Conservation (phyloP, 2,888 invertebrate genomes). For the Bhutanitis thaidina region DNA sequence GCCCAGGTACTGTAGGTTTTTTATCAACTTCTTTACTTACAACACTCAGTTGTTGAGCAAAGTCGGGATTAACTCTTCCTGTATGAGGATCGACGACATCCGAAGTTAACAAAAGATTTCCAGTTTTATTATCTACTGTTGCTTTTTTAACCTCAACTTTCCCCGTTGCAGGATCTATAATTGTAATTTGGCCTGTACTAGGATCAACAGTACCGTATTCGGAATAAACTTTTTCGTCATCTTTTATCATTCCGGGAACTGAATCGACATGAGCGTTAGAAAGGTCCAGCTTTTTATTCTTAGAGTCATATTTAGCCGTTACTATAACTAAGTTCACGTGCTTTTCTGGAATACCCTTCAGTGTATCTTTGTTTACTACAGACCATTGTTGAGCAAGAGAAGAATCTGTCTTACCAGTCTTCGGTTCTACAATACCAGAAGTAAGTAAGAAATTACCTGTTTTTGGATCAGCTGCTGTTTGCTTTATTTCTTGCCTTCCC, state of each 20-base stretch:
- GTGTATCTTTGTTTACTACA: constrained; percentile 54
- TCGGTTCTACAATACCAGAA: constrained; percentile 77
- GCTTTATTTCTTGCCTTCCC: constrained; percentile 79
- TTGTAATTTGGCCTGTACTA: constrained; percentile 72
- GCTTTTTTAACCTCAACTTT: constrained; percentile 81
- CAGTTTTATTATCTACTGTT: constrained; percentile 81
- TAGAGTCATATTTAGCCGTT: constrained; percentile 77
- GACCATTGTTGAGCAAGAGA: constrained; percentile 74
- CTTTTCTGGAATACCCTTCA: constrained; percentile 53
- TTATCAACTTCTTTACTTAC: constrained; percentile 48
- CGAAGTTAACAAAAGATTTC: constrained; percentile 73
- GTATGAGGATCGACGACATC: constrained; percentile 76
- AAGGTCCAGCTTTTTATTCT: constrained; percentile 61
- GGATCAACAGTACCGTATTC: constrained; percentile 79
- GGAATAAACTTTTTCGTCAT: constrained; percentile 74
- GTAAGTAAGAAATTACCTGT: constrained; percentile 78
- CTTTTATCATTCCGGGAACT: constrained; percentile 46
- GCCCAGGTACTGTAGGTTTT: constrained; percentile 51
- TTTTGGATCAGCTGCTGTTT: constrained; percentile 77
- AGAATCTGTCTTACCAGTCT: constrained; percentile 76
- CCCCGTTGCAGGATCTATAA: constrained; percentile 78
- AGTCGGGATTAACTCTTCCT: constrained; percentile 68
- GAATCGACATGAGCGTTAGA: constrained; percentile 61
- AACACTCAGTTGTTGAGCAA: constrained; percentile 71
- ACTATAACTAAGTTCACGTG: constrained; percentile 65